These are phyloP conservation scores for Pseudomyrmex dendroicus DNA, from an alignment of 1,140 invertebrate genomes.

Conservation along the genomic window DNA sequence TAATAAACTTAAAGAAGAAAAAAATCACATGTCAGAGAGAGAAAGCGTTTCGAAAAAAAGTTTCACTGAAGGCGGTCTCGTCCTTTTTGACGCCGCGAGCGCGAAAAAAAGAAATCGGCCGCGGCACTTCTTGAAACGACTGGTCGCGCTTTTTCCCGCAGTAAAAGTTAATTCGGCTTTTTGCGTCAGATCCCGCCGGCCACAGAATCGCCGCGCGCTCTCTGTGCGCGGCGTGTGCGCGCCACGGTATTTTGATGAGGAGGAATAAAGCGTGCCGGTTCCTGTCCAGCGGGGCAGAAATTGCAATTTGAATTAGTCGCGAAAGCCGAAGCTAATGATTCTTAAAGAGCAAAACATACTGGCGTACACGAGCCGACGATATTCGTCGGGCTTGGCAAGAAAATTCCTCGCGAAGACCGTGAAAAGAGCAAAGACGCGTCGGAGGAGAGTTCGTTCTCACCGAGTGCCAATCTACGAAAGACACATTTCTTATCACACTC, in stretches of 20 bases:
- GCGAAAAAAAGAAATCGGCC: slow-evolving; percentile 50
- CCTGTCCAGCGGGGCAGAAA: slow-evolving; percentile 72
- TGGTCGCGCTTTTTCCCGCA: slow-evolving; percentile 67
- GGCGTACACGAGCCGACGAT: slow-evolving; percentile 65
- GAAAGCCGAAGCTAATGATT: slow-evolving; percentile 84
- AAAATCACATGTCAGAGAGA: neutral
- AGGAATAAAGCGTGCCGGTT: slow-evolving; percentile 59
- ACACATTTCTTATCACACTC: slow-evolving; percentile 39
- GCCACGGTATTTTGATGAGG: slow-evolving; percentile 84
- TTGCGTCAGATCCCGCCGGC: slow-evolving; percentile 52
- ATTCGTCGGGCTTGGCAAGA: slow-evolving; percentile 70
- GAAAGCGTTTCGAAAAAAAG: too few relatives aligned
- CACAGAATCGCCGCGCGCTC: neutral
- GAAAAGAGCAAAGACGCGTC: slow-evolving; percentile 57
- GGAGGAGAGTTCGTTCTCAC: slow-evolving; percentile 31
- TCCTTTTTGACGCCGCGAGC: slow-evolving; percentile 15
- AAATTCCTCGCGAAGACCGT: slow-evolving; percentile 58
- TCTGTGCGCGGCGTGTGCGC: slow-evolving; percentile 70
- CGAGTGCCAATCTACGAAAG: slow-evolving; percentile 51
- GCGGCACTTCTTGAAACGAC: slow-evolving; percentile 40
- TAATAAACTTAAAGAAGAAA: neutral
- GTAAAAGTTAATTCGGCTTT: slow-evolving; percentile 81
- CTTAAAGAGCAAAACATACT: slow-evolving; percentile 77
- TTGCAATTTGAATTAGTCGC: slow-evolving; percentile 84
- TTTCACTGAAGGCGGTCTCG: neutral